phyloP scores from a whole-genome alignment of 2,113 vertebrate species.

The Struthio camelus region DNA sequence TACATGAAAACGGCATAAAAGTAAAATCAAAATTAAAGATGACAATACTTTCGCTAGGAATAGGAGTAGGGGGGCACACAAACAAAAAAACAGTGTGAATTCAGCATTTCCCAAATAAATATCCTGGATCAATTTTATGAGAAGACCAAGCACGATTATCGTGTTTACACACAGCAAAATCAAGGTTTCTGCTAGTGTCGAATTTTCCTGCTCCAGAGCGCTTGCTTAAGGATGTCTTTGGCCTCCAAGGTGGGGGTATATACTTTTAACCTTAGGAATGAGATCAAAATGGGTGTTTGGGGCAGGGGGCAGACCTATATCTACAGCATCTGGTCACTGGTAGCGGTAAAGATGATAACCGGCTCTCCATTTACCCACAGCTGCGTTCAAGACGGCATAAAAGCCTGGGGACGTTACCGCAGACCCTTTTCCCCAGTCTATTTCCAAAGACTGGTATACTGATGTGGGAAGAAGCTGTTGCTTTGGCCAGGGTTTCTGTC shows the following conservation, averaged over 20 bases:
- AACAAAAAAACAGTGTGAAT: neutral
- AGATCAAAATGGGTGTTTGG: neutral
- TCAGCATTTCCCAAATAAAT: slow-evolving; percentile 1
- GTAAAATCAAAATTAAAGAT: neutral
- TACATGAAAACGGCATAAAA: neutral
- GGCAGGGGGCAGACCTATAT: neutral
- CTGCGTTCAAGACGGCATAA: neutral
- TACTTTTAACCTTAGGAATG: neutral
- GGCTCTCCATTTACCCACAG: neutral
- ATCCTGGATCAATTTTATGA: neutral
- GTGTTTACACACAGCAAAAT: neutral
- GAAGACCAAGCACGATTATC: neutral
- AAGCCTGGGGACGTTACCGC: rapidly evolving
- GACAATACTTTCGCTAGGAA: neutral
- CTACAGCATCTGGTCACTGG: neutral
- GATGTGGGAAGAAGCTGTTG: rapidly evolving
- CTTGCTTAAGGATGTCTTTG: neutral
- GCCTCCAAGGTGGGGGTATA: neutral
- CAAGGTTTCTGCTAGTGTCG: neutral
- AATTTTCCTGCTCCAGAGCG: neutral
- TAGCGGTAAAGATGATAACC: neutral
- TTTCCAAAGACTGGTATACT: neutral
- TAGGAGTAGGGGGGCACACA: neutral
- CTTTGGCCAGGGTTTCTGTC: neutral
- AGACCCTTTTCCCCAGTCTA: neutral